Conservation (phyloP, 2,113 vertebrate species). For the mouse (Mus musculus) region DNA sequence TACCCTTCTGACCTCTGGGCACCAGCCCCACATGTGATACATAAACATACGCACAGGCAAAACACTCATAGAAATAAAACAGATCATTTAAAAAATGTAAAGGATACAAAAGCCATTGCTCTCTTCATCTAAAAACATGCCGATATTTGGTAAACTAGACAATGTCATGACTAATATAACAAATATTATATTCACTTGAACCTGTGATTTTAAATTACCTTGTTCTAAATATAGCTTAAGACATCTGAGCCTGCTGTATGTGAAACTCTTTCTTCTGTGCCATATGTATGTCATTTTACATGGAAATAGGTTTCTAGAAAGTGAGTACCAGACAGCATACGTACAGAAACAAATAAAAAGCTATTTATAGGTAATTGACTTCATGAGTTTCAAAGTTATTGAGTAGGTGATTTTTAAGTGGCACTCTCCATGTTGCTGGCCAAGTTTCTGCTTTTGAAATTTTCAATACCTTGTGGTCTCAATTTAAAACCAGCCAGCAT, state of each 20-base stretch:
- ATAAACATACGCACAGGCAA: not conserved
- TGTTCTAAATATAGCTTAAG: constrained; percentile 60
- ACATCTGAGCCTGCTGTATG: not conserved
- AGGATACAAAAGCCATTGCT: not conserved
- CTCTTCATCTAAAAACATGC: not conserved
- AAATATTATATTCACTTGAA: constrained; percentile 57
- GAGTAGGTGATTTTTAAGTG: constrained; percentile 69
- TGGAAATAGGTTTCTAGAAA: constrained; percentile 55
- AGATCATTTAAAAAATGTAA: not conserved
- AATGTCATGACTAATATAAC: constrained; percentile 37
- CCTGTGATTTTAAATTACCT: constrained; percentile 37
- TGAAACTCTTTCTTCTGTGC: not conserved
- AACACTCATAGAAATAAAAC: not conserved
- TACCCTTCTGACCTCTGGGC: not conserved
- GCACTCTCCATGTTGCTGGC: constrained; percentile 30
- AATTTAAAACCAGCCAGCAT: constrained; percentile 73
- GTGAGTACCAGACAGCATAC: constrained; percentile 47
- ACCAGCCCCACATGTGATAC: not conserved
- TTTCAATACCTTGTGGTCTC: constrained; percentile 44
- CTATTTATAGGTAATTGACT: constrained; percentile 61
- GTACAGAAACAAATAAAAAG: constrained; percentile 51
- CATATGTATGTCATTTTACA: constrained; percentile 34
- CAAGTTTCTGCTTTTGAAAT: constrained; percentile 72
- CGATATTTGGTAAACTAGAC: constrained; percentile 52
- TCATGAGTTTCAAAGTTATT: constrained; percentile 57